These are phyloP conservation scores for Drosophila anceps DNA, from an alignment of 2,888 invertebrate genomes.

Conservation along the genomic window DNA sequence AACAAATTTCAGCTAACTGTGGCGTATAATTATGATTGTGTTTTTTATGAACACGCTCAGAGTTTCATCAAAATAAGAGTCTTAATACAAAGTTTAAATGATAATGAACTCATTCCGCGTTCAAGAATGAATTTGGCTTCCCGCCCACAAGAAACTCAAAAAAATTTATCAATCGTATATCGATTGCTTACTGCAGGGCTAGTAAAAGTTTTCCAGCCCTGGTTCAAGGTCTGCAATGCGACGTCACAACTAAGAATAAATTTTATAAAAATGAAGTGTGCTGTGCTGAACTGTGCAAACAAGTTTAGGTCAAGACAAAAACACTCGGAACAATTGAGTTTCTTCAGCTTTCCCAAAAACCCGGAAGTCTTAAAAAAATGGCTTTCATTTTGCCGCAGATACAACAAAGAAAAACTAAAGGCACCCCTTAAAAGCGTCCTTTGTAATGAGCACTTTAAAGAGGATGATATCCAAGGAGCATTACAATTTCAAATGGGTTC, in stretches of 20 bases:
- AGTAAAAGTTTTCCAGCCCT: slow-evolving; percentile 24
- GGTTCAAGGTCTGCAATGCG: slow-evolving; percentile 9
- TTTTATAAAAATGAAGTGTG: slow-evolving; percentile 64
- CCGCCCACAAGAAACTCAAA: slow-evolving; percentile 5
- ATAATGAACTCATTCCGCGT: too few relatives aligned
- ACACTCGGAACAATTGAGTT: slow-evolving; percentile 50
- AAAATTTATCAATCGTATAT: slow-evolving; percentile 10
- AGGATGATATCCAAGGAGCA: slow-evolving; percentile 65
- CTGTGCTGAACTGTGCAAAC: slow-evolving; percentile 56
- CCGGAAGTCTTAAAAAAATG: slow-evolving; percentile 43
- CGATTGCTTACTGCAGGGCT: slow-evolving; percentile 10
- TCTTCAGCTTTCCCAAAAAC: slow-evolving; percentile 64
- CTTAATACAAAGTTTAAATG: too few relatives aligned
- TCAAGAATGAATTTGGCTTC: background rate
- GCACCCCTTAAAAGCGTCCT: slow-evolving; percentile 46
- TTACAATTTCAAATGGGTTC: slow-evolving; percentile 66
- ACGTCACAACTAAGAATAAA: slow-evolving; percentile 52
- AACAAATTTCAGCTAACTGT: too few relatives aligned
- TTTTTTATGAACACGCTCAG: too few relatives aligned
- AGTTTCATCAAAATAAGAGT: too few relatives aligned
- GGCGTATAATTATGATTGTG: too few relatives aligned
- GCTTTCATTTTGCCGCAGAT: slow-evolving; percentile 57
- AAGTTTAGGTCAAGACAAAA: slow-evolving; percentile 50
- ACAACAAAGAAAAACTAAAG: slow-evolving; percentile 40
- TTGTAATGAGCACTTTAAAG: slow-evolving; percentile 64